Conservation (phyloP, 1,140 invertebrate species). For the Penaeus chinensis region DNA sequence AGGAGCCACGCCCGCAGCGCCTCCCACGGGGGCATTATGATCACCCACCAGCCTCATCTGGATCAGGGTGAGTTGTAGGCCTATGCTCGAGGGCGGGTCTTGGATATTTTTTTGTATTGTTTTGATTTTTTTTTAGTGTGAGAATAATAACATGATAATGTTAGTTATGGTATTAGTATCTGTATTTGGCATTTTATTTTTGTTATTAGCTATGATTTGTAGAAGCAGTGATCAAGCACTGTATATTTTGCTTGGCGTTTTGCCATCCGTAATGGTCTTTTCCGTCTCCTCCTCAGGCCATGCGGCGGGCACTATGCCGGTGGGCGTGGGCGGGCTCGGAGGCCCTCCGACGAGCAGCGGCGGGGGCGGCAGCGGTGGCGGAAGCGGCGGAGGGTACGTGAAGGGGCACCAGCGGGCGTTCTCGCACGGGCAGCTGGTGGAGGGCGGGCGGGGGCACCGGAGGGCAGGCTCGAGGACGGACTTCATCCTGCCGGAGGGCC, state of each 20-base stretch:
- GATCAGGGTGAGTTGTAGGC: slow-evolving; percentile 21
- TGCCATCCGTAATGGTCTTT: background rate
- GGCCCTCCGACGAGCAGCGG: background rate
- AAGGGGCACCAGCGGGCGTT: slow-evolving; percentile 85
- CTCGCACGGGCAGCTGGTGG: slow-evolving; percentile 84
- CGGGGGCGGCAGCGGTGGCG: background rate
- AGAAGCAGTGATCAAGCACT: too few relatives aligned
- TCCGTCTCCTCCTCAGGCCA: background rate
- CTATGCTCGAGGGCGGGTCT: background rate
- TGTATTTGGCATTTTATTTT: too few relatives aligned
- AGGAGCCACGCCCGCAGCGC: slow-evolving; percentile 54
- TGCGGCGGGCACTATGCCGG: slow-evolving; percentile 17
- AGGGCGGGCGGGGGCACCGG: slow-evolving; percentile 75
- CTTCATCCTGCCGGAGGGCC: slow-evolving; percentile 79
- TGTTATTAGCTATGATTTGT: too few relatives aligned
- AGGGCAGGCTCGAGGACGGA: slow-evolving; percentile 86
- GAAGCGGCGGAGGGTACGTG: background rate
- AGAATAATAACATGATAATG: too few relatives aligned
- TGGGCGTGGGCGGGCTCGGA: background rate
- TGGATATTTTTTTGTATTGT: too few relatives aligned
- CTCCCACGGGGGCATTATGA: slow-evolving; percentile 58
- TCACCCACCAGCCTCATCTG: slow-evolving; percentile 10
- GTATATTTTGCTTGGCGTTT: too few relatives aligned
- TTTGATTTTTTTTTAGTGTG: too few relatives aligned
- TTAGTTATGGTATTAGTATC: too few relatives aligned